Percentiles rank a stretch among this genome's conserved stretches.
phyloP scores from a whole-genome alignment of 2,888 invertebrate genomes.

The Eupithecia inturbata region DNA sequence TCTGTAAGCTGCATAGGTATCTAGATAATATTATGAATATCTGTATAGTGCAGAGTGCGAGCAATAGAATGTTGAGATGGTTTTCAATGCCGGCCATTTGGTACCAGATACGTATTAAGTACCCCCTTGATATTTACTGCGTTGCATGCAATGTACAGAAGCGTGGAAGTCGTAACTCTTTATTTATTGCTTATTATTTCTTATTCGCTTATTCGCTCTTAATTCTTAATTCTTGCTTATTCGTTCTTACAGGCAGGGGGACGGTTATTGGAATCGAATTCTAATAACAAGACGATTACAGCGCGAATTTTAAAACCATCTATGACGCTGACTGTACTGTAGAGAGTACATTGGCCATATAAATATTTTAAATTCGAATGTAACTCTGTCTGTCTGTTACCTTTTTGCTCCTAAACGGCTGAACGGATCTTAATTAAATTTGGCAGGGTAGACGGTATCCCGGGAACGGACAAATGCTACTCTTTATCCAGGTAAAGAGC shows the following conservation, averaged over 20 bases:
- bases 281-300: not conserved
- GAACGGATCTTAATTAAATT: too few species aligned
- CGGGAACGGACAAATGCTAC: too few species aligned
- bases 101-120: conserved; percentile 7
- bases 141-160: conserved; percentile 8
- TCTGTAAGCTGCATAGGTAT: conserved; percentile 5
- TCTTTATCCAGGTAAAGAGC: too few species aligned
- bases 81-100: not conserved
- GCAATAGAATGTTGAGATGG: conserved; percentile 17
- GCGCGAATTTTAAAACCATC: not conserved
- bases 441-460: too few species aligned
- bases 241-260: not conserved
- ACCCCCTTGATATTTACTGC: conserved; percentile 1
- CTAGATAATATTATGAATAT: conserved; percentile 14
- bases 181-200: conserved; percentile 2
- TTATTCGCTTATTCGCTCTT: too few species aligned
- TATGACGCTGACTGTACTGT: not conserved
- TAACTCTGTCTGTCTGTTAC: too few species aligned
- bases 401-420: too few species aligned
- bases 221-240: too few species aligned
- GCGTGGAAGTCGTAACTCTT: not conserved
- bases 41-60: conserved; percentile 12
- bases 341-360: too few species aligned
- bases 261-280: not conserved
- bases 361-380: too few species aligned